These are phyloP conservation scores for Drosophila sp. DNA, from an alignment of 1,140 invertebrate species.

Conservation along the genomic window DNA sequence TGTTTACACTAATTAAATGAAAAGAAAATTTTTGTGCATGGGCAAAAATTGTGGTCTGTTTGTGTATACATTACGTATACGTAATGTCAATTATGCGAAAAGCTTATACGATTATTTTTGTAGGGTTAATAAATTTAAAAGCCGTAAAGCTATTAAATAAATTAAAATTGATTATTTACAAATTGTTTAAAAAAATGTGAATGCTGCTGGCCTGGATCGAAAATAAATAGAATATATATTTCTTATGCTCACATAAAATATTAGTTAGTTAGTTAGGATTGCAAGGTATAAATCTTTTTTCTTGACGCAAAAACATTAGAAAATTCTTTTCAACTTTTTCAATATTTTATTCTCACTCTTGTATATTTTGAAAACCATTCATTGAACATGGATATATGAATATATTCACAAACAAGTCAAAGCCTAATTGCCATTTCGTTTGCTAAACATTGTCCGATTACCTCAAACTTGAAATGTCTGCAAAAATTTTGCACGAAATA, in stretches of 20 bases:
- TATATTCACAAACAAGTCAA: neutral
- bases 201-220: too few species aligned
- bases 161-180: neutral
- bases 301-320: too few species aligned
- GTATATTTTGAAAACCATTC: neutral
- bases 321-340: neutral
- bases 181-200: too few species aligned
- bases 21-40: constrained; percentile 21
- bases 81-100: constrained; percentile 25
- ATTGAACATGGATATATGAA: neutral
- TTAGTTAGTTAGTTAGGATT: too few species aligned
- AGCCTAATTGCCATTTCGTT: constrained; percentile 43
- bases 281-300: too few species aligned
- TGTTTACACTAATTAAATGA: constrained; percentile 59
- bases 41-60: constrained; percentile 35
- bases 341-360: neutral
- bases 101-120: constrained; percentile 39
- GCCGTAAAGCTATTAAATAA: constrained; percentile 1
- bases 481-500: constrained; percentile 41
- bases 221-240: too few species aligned
- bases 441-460: constrained; percentile 4
- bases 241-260: too few species aligned
- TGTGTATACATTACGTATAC: constrained; percentile 47
- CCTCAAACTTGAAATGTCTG: constrained; percentile 36
- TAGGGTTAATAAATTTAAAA: constrained; percentile 21